Conservation (phyloP, 2,888 invertebrate genomes). For the Tinea pellionella region DNA sequence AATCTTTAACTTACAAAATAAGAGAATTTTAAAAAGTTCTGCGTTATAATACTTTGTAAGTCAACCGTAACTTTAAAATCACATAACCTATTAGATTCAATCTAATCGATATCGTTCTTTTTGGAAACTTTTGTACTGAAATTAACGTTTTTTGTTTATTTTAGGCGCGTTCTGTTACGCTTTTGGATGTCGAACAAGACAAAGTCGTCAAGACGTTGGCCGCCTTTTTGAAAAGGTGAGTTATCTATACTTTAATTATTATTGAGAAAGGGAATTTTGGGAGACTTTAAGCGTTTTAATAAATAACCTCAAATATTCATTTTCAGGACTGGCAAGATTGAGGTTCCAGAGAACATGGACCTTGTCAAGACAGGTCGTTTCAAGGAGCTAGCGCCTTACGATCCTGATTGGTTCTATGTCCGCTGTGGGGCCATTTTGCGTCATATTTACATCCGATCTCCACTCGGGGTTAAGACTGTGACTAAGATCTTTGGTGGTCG, state of each 20-base stretch:
- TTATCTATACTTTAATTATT: neutral
- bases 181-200: constrained; percentile 99
- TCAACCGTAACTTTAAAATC: no score
- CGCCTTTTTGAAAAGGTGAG: constrained; percentile 97
- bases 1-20: no score
- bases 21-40: no score
- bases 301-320: no score
- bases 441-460: constrained; percentile 95
- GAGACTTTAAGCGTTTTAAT: no score
- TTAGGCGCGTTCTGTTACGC: constrained; percentile 92
- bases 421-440: constrained; percentile 94
- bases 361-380: constrained; percentile 94
- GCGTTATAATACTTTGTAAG: no score
- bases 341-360: constrained; percentile 98
- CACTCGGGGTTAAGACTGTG: constrained; percentile 95
- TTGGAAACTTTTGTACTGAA: neutral
- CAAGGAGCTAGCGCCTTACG: constrained; percentile 97
- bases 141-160: constrained; percentile 25
- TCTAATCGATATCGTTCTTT: no score
- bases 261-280: no score
- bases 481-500: constrained; percentile 98
- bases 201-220: constrained; percentile 96
- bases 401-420: constrained; percentile 98
- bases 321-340: constrained; percentile 89
- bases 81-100: no score